phyloP scores from a whole-genome alignment of 2,113 vertebrate species.

The Isurus oxyrinchus region DNA sequence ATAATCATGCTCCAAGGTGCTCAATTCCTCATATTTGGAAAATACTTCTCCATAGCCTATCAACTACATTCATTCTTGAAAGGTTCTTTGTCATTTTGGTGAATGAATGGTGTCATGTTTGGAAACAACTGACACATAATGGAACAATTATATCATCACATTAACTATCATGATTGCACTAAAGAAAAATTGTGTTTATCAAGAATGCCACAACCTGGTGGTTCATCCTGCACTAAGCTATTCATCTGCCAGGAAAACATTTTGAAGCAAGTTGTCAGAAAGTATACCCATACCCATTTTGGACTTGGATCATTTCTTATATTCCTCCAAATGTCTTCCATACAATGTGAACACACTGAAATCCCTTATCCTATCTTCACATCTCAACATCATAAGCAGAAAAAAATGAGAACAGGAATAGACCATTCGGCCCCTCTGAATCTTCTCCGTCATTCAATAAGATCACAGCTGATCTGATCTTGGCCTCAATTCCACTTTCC shows the following conservation, averaged over 20 bases:
- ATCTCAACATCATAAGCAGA: neutral
- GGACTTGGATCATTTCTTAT: neutral
- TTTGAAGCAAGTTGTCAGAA: neutral
- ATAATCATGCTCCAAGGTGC: neutral
- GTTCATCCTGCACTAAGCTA: neutral
- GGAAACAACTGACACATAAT: neutral
- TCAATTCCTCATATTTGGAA: neutral
- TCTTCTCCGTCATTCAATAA: neutral
- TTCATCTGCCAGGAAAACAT: neutral
- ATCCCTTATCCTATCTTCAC: neutral
- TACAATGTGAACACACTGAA: neutral
- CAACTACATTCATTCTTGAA: neutral
- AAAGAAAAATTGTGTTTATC: neutral
- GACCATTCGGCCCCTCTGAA: neutral
- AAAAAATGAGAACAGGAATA: neutral
- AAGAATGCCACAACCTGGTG: neutral
- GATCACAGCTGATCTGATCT: neutral
- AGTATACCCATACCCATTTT: neutral
- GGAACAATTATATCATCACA: neutral
- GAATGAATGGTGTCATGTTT: neutral
- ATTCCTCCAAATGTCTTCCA: neutral
- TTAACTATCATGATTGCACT: neutral
- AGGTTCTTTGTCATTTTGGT: neutral
- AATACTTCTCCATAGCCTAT: neutral
- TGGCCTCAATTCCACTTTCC: neutral